These are phyloP conservation scores for Oryctes rhinoceros DNA, from an alignment of 1,140 invertebrate genomes.

Conservation along the genomic window DNA sequence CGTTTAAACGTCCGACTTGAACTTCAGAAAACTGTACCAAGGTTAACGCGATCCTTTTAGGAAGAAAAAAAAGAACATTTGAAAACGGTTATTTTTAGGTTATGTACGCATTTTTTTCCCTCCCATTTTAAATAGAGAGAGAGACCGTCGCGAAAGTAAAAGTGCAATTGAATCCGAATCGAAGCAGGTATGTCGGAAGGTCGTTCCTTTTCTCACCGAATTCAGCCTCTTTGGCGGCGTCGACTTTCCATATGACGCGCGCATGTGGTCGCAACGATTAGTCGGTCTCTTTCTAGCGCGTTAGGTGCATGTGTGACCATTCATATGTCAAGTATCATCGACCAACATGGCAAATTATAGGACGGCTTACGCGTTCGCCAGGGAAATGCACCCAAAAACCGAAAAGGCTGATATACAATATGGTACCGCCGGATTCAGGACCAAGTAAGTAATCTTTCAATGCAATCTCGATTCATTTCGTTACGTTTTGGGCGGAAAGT, in stretches of 20 bases:
- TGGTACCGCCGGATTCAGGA: slow-evolving; percentile 75
- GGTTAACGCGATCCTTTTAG: not conserved
- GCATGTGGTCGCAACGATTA: not conserved
- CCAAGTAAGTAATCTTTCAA: slow-evolving; percentile 66
- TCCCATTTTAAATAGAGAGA: not conserved
- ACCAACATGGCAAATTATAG: slow-evolving; percentile 58
- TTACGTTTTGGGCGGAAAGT: not conserved
- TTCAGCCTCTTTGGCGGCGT: not conserved
- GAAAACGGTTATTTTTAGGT: not conserved
- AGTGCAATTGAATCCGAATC: not conserved
- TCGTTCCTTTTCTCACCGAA: too few relatives aligned
- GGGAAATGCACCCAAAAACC: slow-evolving; percentile 77
- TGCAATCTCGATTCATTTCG: not conserved
- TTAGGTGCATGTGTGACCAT: not conserved
- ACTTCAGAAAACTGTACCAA: slow-evolving; percentile 10
- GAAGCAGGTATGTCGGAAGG: not conserved
- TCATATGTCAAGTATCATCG: slow-evolving; percentile 43
- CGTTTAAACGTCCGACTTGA: not conserved
- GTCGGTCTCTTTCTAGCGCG: slow-evolving; percentile 7
- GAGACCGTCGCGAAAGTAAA: slow-evolving; percentile 7
- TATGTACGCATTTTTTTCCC: not conserved
- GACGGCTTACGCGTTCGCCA: slow-evolving; percentile 75
- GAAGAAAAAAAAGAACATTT: not conserved
- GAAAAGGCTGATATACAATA: slow-evolving; percentile 71
- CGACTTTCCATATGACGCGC: not conserved